Evolutionary conservation across 2,797 vertebrate genomes (phyloP), one percentile per base, ranked within the genome.

Genomic region (Tolypeutes matacus): DNA sequence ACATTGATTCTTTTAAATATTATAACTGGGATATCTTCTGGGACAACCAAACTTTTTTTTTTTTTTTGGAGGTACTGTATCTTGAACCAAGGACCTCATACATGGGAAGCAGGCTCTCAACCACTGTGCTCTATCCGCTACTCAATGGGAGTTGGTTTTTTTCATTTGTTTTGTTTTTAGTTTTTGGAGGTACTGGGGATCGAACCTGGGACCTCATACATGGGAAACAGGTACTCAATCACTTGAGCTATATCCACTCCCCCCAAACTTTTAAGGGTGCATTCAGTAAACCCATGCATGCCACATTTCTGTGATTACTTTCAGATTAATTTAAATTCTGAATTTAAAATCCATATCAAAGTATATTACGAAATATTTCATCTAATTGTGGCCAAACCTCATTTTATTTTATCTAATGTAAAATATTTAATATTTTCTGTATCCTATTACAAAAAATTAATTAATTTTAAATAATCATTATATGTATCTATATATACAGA

Each of bases 1-100:
- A 69, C 29, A 60, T 8, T 69, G 25, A 81, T 83, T 83, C n/a
- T 91, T 77, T 72, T 82, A 83, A 72, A 83, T 53, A 15, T 86
- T 53, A 15, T 81, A 87, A 51, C 23, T 69, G 69, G 46, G 0
- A 31, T 62, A 83, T 70, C 70, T 76, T 77, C 56, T 64, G n/a
- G 53, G 25, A 53, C 46, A 77, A 72, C 34, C 27, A 77, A 76
- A 53, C 4, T 93, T 70, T 93, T 70, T 46, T 46, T 46, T 46
- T 46, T 46, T 46, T 46, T 46, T 11, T 46, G 46, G 46, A 46
- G 46, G 46, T 46, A 46, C 46, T 11, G 11, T 8, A 8, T 8
- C 5, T 46, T 46, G 46, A 46, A 46, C 46, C 46, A 5, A 46
- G 11, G 46, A 46, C 46, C 8, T 46, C 46, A 46, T 46, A 46